Base-by-base conservation (phyloP, 2,113 vertebrate genomes). In the Brevimyrus niger region DNA sequence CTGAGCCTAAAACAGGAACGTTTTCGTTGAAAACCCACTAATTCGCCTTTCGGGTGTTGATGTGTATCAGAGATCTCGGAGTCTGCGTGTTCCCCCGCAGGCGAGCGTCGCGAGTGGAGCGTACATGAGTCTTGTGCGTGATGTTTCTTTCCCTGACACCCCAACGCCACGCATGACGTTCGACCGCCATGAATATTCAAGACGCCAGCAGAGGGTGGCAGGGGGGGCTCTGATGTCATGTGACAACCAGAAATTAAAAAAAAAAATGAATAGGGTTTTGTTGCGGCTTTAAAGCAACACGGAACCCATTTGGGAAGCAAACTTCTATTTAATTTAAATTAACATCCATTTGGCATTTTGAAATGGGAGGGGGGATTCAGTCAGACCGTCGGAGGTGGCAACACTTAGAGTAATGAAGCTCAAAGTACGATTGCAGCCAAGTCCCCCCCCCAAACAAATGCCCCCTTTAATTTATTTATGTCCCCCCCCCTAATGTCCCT, bases 1-100 rank as follows among this genome's bases (percentile, higher is more conserved):
- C 80, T 90, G 86, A 69, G 90, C 89, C 86, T 88, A 80, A 90
- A 89, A 88, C 44, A 11, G 83, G 90, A 91, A 84, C 89, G 65
- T 91, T 93, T 91, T 44, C 92, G 92, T 92, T 90, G 91, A 91
- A 93, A 93, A 94, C 92, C 92, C 92, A 93, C 94, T 92, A 61
- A 92, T 94, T 91, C 90, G 53, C 3, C 92, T 91, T 90, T 89
- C 85, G 82, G 10, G 35, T 91, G 93, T 93, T 91, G 94, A 94
- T 93, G 88, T 90, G 91, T 89, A 90, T 92, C 90, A 93, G 89
- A 90, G 91, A 42, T 73, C 48, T 83, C 21, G 73, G 1, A 69
- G 46, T 87, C 90, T 65, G 42, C 83, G 90, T 89, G 89, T 23
- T 88, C 61, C 91, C 61, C 90, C 89, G 86, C 23, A 44, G 85